A percentile compares a stretch with the other conserved stretches of the same genome.
Evolutionary conservation across 2,888 invertebrate genomes (phyloP).

Genomic region (Thymelicus sylvestris): DNA sequence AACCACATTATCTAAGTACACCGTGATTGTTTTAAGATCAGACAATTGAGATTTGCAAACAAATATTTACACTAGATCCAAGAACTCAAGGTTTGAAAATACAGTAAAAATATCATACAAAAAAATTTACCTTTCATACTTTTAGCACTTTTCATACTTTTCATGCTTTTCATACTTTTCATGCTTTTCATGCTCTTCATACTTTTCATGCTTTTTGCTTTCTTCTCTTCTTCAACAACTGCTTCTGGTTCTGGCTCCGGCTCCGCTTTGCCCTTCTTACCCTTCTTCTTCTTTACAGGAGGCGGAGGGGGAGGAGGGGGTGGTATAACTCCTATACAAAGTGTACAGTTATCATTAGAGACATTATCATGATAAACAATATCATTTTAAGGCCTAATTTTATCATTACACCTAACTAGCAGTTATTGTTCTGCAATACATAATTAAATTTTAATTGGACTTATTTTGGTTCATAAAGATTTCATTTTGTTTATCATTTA

Average conservation of each 20-base stretch:
- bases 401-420: too few species aligned
- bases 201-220: conserved; percentile 52
- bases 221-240: conserved; percentile 39
- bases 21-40: too few species aligned
- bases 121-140: conserved; percentile 42
- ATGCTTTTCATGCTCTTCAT: conserved; percentile 55
- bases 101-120: not conserved
- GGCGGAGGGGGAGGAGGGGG: conserved; percentile 71
- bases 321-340: conserved; percentile 62
- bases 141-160: conserved; percentile 46
- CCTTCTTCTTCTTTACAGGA: conserved; percentile 61
- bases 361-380: too few species aligned
- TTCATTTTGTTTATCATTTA: too few species aligned
- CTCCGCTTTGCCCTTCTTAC: conserved; percentile 54
- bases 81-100: too few species aligned
- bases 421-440: too few species aligned
- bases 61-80: too few species aligned
- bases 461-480: too few species aligned
- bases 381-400: too few species aligned
- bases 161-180: conserved; percentile 51
- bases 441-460: not conserved
- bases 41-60: too few species aligned
- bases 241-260: conserved; percentile 39
- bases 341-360: not conserved
- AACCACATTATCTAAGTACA: too few species aligned